Base-by-base conservation (phyloP, 2,888 invertebrate genomes). In the Troides oblongomaculatus region DNA sequence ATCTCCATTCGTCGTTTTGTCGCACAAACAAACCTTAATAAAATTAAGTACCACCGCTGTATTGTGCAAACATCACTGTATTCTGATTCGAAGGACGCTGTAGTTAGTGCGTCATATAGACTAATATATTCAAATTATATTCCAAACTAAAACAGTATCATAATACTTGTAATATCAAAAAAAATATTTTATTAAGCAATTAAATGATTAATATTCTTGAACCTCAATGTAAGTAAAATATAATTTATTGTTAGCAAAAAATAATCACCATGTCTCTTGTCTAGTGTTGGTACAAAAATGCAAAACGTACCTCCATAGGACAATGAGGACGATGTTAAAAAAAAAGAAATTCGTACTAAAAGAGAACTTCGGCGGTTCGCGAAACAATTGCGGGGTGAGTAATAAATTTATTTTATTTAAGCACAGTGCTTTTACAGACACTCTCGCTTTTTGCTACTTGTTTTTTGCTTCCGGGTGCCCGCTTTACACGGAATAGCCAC, bases 391-490 rank as follows among this genome's bases (percentile, higher is more conserved):
- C 76, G 72, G 64, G 59, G 68, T 71, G 43, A 46, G 80, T 79
- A 83, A 88, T 89, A 90, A 89, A 88, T 88, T 46, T 86, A 87
- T 81, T 80, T 79, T 78, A 84, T 81, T 85, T 82, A 79, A 70
- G 76, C 77, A 81, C 84, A 81, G 79, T 78, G 79, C 78, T 80
- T 84, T 83, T 83, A 81, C 73, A 78, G 53, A 78, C 82, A 87
- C 88, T 88, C 81, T 86, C 81, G 75, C 83, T 90, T 89, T 89
- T 88, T 88, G 86, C 86, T 79, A 79, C 84, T 74, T 72, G 79
- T 85, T 87, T 88, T 87, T 87, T 85, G 81, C 78, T 84, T 84
- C 82, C 83, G 84, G 82, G 73, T 79, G 79, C 77, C 46, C 72
- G 77, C 72, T 76, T 77, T 78, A 72, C 77, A 76, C 82, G 81